Evolutionary conservation across 2,113 vertebrate genomes (phyloP).

Genomic region (Nothobranchius kuhntae): DNA sequence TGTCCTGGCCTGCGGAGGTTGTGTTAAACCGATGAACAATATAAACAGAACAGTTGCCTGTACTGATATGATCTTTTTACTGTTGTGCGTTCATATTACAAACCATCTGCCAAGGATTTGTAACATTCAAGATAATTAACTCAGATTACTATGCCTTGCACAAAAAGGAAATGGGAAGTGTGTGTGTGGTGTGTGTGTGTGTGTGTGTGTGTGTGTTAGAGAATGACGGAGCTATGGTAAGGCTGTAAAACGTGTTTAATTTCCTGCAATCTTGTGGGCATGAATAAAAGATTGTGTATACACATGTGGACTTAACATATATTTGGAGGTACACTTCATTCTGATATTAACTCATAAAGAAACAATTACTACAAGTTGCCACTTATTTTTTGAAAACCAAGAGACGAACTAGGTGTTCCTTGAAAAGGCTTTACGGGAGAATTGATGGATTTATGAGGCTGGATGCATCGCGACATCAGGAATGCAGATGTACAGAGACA

Average conservation of each 20-base stretch:
- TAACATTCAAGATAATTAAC: slow-evolving; percentile 29
- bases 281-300: slow-evolving; percentile 16
- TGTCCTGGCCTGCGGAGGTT: slow-evolving; percentile 1
- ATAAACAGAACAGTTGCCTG: slow-evolving; percentile 9
- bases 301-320: background rate
- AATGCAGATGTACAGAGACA: slow-evolving; percentile 51
- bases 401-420: slow-evolving; percentile 36
- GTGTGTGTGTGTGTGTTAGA: slow-evolving; percentile 17
- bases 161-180: slow-evolving; percentile 19
- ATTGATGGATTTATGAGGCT: slow-evolving; percentile 62
- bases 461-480: slow-evolving; percentile 35
- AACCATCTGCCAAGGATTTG: slow-evolving; percentile 21
- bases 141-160: slow-evolving; percentile 18
- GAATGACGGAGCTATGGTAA: slow-evolving; percentile 10
- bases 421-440: slow-evolving; percentile 43
- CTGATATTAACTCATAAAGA: background rate
- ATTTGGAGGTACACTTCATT: background rate
- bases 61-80: slow-evolving; percentile 2
- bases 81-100: slow-evolving; percentile 20
- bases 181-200: slow-evolving; percentile 15
- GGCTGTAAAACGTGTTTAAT: slow-evolving; percentile 26
- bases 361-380: slow-evolving; percentile 17
- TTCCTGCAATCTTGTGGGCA: background rate
- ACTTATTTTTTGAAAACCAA: slow-evolving; percentile 3
- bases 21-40: slow-evolving; percentile 17